A percentile compares a stretch with the other conserved stretches of the same genome.
Conservation (phyloP, 2,113 vertebrate genomes). For the Gopherus flavomarginatus region DNA sequence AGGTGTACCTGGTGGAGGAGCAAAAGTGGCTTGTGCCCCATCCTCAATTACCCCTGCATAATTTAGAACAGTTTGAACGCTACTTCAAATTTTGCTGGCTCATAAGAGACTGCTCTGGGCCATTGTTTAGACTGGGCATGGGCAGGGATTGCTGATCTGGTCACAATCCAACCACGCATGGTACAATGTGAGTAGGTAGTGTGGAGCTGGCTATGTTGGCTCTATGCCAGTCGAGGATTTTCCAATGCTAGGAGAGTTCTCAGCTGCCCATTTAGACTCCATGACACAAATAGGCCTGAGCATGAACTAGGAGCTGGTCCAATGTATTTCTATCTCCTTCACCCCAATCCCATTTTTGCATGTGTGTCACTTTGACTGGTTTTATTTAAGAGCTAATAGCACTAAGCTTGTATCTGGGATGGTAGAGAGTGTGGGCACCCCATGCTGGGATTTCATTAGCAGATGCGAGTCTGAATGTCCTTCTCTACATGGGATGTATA, state of each 20-base stretch:
- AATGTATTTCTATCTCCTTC: background rate
- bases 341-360: background rate
- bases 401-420: background rate
- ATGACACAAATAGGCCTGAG: background rate
- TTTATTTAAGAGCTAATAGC: background rate
- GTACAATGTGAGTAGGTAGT: background rate
- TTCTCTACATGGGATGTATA: background rate
- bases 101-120: accelerated
- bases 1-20: accelerated
- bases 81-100: accelerated
- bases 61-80: background rate
- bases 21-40: background rate
- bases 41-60: background rate
- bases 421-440: background rate
- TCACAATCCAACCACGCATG: background rate
- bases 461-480: background rate
- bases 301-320: background rate
- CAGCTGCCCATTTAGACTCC: background rate
- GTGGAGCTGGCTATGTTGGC: accelerated
- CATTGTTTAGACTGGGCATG: background rate
- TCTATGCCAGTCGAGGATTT: background rate
- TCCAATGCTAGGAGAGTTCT: background rate
- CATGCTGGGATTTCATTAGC: background rate
- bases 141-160: background rate
- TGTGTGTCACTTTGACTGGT: background rate